Evolutionary conservation across 2,888 invertebrate species (phyloP).

Genomic region (Holacanthella duospinosa): DNA sequence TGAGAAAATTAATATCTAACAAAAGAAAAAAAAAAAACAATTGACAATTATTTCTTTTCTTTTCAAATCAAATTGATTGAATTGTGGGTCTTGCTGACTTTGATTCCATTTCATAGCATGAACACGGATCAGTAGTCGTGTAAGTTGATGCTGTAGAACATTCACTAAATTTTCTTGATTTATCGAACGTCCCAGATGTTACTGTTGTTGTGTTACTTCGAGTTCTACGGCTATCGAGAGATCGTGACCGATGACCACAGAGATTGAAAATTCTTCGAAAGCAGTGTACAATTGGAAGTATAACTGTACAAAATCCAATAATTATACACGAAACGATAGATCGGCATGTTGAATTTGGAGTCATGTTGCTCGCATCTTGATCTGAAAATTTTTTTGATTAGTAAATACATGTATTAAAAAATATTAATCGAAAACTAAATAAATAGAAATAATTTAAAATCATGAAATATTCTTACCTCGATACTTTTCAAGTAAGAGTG

Average conservation of each 20-base stretch:
- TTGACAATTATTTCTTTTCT: background rate
- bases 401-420: too few relatives aligned
- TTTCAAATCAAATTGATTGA: background rate
- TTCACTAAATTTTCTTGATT: constrained; percentile 34
- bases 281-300: constrained; percentile 30
- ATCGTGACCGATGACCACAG: constrained; percentile 29
- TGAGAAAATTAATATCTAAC: too few relatives aligned
- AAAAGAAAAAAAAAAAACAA: too few relatives aligned
- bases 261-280: constrained; percentile 28
- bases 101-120: background rate
- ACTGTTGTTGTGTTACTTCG: constrained; percentile 30
- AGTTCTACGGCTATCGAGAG: constrained; percentile 26
- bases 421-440: too few relatives aligned
- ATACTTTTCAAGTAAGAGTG: constrained; percentile 17
- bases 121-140: background rate
- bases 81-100: background rate
- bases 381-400: too few relatives aligned
- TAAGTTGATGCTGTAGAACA: constrained; percentile 31
- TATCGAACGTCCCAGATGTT: constrained; percentile 32
- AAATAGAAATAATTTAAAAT: too few relatives aligned
- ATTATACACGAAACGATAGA: constrained; percentile 16
- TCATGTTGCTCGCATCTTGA: too few relatives aligned
- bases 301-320: constrained; percentile 26
- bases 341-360: too few relatives aligned
- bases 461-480: constrained; percentile 12